Evolutionary conservation across 30 jellyfish, hydroid and myxozoan species (phyloP).

Genomic region (Nemopilema nomurai): DNA sequence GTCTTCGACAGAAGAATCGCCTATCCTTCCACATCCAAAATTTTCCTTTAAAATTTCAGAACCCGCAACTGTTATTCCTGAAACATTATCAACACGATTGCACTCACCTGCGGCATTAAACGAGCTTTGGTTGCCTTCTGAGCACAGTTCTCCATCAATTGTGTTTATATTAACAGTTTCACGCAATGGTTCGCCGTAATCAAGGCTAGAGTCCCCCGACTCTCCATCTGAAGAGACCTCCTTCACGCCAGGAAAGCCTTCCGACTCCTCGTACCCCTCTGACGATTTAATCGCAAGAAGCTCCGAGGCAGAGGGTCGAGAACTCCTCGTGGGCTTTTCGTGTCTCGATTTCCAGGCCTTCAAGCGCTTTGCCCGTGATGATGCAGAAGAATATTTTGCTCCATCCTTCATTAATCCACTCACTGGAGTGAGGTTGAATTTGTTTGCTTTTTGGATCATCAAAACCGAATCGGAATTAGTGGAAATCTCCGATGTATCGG

Average conservation of each 20-base stretch:
- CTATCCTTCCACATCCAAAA: not conserved
- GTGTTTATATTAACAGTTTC: not conserved
- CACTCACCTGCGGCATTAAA: not conserved
- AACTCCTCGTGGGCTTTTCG: not conserved
- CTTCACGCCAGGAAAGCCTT: not conserved
- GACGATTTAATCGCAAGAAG: not conserved
- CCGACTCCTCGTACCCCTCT: not conserved
- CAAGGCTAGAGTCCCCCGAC: not conserved
- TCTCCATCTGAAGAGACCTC: not conserved
- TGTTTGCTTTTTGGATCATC: constrained; percentile 37
- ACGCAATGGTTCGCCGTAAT: not conserved
- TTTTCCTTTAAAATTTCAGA: not conserved
- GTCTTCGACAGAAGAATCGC: not conserved
- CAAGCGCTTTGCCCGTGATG: constrained; percentile 37
- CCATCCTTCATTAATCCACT: constrained; percentile 39
- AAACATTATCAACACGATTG: not conserved
- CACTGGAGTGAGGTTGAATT: constrained; percentile 36
- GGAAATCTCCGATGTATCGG: constrained; percentile 32
- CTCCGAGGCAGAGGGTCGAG: constrained; percentile 10
- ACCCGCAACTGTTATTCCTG: not conserved
- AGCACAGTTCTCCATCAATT: not conserved
- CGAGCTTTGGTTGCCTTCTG: not conserved
- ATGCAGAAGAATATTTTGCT: constrained; percentile 1
- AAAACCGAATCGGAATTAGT: constrained; percentile 33
- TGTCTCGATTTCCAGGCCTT: constrained; percentile 51